Evolutionary conservation across 2,888 invertebrate species (phyloP), one percentile per base, ranked within the genome.

Genomic region (Cantharis rufa): DNA sequence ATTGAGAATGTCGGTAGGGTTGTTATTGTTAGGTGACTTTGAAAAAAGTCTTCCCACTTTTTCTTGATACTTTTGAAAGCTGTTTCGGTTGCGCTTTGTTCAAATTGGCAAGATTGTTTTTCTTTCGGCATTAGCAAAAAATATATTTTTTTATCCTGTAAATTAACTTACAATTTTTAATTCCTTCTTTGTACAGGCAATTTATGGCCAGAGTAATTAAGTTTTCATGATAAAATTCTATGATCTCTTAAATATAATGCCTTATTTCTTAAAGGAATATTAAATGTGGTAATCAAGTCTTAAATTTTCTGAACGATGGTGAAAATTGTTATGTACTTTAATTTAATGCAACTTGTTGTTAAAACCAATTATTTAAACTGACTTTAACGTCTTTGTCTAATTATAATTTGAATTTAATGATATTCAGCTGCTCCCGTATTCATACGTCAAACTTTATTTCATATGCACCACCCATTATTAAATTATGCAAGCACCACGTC

Each of bases 11-110:
- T 27, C 15, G 28, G 18, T 69, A 27, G 62, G 66, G 27, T 70
- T 70, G 70, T 48, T 32, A 71, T 75, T 70, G 74, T 61, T 70
- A 70, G 74, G 70, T 75, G 74, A 75, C 74, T 75, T 74, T 61
- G 48, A 48, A 64, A 75, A 75, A 75, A 75, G 62, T 75, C 64
- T 11, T n/a, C 10, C 62, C 63, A 63, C 74, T 70, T 74, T 24
- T 74, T 32, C 70, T 48, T 21, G 64, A 70, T 32, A 32, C 32
- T 70, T 32, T 18, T 70, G 70, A 70, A 70, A 70, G 70, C 70
- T 70, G 61, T 66, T 66, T 66, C 64, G 21, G 64, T 66, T 24
- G n/a, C n/a, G 18, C 24, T 66, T 21, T 66, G 18, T 63, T 63
- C 63, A 63, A 18, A 24, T 66, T 66, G 18, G 64, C n/a, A 10